Percentiles rank a stretch among this genome's conserved stretches.
Evolutionary conservation across 2,797 vertebrate species (phyloP).

Genomic region (Phrynocephalus guinanensis): DNA sequence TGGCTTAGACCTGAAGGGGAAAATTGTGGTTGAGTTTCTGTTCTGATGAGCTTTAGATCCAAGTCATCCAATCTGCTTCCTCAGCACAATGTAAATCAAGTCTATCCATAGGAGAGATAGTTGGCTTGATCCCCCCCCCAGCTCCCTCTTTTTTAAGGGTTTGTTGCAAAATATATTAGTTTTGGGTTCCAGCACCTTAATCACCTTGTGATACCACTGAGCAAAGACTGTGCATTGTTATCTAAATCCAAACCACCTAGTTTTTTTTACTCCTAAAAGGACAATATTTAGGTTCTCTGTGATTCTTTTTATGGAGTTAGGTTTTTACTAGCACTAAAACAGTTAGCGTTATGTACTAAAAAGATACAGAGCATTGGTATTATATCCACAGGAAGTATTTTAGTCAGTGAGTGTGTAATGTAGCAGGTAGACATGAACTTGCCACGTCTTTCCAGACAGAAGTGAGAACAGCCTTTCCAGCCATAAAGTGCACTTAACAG

Average conservation of each 20-base stretch:
- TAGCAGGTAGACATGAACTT: constrained; percentile 82
- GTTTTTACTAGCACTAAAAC: constrained; percentile 67
- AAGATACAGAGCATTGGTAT: constrained; percentile 71
- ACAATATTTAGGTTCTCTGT: constrained; percentile 22
- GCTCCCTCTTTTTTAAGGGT: neutral
- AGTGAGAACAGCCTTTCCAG: constrained; percentile 78
- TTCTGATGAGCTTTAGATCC: neutral
- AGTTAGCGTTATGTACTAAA: constrained; percentile 71
- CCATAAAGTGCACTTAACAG: constrained; percentile 86
- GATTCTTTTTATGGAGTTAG: constrained; percentile 55
- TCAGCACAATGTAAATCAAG: neutral
- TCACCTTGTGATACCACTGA: constrained; percentile 17
- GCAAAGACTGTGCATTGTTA: neutral
- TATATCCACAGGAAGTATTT: constrained; percentile 73
- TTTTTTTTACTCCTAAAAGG: constrained; percentile 24
- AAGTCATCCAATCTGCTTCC: neutral
- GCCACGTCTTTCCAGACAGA: constrained; percentile 73
- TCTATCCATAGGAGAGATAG: neutral
- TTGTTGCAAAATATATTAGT: neutral
- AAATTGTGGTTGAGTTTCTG: neutral
- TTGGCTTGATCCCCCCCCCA: neutral
- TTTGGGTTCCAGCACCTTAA: neutral
- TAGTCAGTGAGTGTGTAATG: constrained; percentile 79
- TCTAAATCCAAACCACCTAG: neutral
- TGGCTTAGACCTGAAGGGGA: too few species aligned